phyloP scores from a whole-genome alignment of 2,113 vertebrate genomes.

The Carassius gibelio region DNA sequence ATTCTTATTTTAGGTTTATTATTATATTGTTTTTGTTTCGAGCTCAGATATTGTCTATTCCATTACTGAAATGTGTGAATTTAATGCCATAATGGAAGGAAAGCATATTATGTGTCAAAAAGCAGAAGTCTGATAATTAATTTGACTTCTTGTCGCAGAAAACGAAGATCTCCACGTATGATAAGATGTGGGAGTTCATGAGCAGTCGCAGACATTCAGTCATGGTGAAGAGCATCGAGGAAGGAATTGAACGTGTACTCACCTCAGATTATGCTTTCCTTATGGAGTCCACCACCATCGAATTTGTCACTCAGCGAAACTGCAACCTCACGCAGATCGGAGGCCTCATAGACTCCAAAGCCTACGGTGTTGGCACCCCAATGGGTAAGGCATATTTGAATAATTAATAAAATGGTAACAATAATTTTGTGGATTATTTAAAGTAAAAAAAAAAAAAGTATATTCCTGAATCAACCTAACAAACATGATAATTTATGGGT shows the following conservation, averaged over 20 bases:
- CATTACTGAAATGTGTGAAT: background rate
- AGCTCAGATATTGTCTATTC: background rate
- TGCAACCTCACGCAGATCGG: conserved; percentile 98
- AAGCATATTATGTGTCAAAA: background rate
- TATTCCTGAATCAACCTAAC: background rate
- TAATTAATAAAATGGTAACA: background rate
- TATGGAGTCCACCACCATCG: conserved; percentile 98
- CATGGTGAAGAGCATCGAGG: conserved; percentile 95
- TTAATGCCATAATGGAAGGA: background rate
- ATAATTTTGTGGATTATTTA: background rate
- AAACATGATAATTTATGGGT: too few relatives aligned
- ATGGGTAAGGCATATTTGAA: conserved; percentile 84
- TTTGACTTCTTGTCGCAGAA: conserved; percentile 77
- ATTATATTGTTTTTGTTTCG: background rate
- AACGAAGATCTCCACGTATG: conserved; percentile 98
- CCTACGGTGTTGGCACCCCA: conserved; percentile 94
- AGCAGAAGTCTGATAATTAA: background rate
- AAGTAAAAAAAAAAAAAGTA: background rate
- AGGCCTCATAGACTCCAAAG: conserved; percentile 95
- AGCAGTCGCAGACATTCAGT: conserved; percentile 95
- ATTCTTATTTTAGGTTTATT: background rate
- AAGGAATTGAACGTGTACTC: conserved; percentile 95
- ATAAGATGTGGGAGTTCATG: conserved; percentile 99
- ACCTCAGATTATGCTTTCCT: conserved; percentile 97
- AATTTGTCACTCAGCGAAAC: conserved; percentile 95